Base-by-base conservation (phyloP, 2,888 invertebrate species). In the Ectemnius lituratus region DNA sequence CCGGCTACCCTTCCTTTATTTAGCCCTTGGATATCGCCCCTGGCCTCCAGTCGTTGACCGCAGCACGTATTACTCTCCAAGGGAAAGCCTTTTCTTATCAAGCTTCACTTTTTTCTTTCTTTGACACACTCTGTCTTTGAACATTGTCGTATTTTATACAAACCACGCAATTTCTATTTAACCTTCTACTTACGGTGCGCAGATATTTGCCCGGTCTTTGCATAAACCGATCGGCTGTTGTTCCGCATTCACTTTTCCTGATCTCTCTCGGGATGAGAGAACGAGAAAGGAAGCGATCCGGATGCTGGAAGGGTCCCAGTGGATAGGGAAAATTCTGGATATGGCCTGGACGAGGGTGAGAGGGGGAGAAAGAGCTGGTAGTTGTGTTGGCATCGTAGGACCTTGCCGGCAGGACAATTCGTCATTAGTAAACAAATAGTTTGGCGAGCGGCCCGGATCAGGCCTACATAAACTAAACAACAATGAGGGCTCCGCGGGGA, bases 371-470 rank as follows among this genome's bases (percentile, higher is more conserved):
- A 67, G 69, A 74, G 62, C 68, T 69, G 67, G 46, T 62, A 23
- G 23, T 23, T 23, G 23, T 23, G 23, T 23, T 23, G 64, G 60
- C 65, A 65, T 57, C 69, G 73, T 60, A 73, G 72, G 79, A 67
- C 67, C 70, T 63, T 63, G 61, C 76, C 57, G 67, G 52, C 83
- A 70, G 87, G 86, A 88, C 87, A 88, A 88, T 88, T 84, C 86
- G 87, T 88, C 88, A 88, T 88, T 88, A 88, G 87, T 88, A 88
- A 88, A 88, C 86, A 88, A 88, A 88, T 87, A 88, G 87, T 88
- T 87, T 84, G 85, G 84, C 82, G 81, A 82, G 76, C 79, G 79
- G 73, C 0, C 76, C 71, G 81, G 85, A 80, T 73, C 83, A 73
- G 83, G 84, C 81, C 87, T 85, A 84, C 84, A 82, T 86, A 87